Conservation (phyloP, 2,888 invertebrate species). For the Chloroclystis v-ata region DNA sequence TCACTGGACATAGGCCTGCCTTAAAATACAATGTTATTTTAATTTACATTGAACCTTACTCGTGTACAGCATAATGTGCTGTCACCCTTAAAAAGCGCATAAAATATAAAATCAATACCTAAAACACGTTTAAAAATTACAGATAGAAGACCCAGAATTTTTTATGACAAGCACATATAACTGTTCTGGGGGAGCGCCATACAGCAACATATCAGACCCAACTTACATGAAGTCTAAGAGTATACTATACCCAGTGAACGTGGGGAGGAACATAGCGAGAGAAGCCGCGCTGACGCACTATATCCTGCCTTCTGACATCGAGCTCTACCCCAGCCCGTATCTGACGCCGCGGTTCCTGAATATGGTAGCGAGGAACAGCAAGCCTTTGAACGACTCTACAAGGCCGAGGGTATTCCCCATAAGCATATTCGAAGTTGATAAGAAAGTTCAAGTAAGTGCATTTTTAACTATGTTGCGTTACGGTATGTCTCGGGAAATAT, state of each 20-base stretch:
- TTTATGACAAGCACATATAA: slow-evolving; percentile 82
- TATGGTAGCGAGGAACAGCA: slow-evolving; percentile 86
- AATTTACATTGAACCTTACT: too few species aligned
- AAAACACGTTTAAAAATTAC: slow-evolving; percentile 36
- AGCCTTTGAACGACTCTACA: slow-evolving; percentile 77
- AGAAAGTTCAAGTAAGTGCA: slow-evolving; percentile 56
- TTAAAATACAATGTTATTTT: too few species aligned
- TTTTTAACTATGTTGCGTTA: background rate
- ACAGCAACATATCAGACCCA: slow-evolving; percentile 75
- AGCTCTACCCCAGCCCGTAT: slow-evolving; percentile 92
- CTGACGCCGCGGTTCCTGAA: slow-evolving; percentile 88
- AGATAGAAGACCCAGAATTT: slow-evolving; percentile 83
- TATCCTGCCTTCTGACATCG: slow-evolving; percentile 92
- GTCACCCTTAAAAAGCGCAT: too few species aligned
- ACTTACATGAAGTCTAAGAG: slow-evolving; percentile 89
- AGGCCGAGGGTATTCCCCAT: slow-evolving; percentile 88
- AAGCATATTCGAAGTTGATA: slow-evolving; percentile 92
- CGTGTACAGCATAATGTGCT: too few species aligned
- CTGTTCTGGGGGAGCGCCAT: slow-evolving; percentile 85
- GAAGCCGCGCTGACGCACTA: slow-evolving; percentile 89
- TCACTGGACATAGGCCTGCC: too few species aligned
- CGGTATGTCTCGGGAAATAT: background rate
- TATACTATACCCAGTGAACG: slow-evolving; percentile 92
- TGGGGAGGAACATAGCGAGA: slow-evolving; percentile 92
- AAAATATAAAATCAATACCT: background rate